phyloP scores from a whole-genome alignment of 2,113 vertebrate species.

The Marmota monax region DNA sequence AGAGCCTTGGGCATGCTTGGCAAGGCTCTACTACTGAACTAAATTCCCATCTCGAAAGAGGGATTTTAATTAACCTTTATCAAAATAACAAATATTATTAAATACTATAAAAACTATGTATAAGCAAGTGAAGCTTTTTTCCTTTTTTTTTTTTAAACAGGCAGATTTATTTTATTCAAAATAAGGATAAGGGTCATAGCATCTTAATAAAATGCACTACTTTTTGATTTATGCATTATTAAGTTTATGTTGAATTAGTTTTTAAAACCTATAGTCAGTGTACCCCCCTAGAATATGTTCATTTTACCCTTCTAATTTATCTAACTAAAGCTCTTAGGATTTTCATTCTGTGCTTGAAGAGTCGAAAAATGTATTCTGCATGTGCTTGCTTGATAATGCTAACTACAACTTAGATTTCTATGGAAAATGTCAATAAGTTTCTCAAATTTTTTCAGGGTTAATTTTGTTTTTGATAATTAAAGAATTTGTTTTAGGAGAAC shows the following conservation, averaged over 20 bases:
- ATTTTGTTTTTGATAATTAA: conserved; percentile 57
- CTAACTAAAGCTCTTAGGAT: conserved; percentile 22
- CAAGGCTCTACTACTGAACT: neutral
- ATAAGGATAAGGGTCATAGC: neutral
- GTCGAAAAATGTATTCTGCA: neutral
- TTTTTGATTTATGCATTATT: neutral
- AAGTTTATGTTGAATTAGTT: conserved; percentile 49
- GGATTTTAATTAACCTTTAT: conserved; percentile 4
- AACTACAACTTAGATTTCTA: neutral
- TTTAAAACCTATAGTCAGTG: neutral
- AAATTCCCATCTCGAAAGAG: neutral
- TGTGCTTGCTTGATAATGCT: conserved; percentile 15
- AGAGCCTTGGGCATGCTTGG: too few species aligned
- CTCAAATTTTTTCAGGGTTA: conserved; percentile 45
- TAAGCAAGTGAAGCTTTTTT: neutral
- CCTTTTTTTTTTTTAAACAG: neutral
- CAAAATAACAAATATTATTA: conserved; percentile 3
- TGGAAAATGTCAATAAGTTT: neutral
- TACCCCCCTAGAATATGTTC: neutral
- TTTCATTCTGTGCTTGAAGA: conserved; percentile 38
- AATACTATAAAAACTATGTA: neutral
- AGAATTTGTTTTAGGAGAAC: conserved; percentile 1
- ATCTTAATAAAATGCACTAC: neutral
- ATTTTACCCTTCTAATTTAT: conserved; percentile 16
- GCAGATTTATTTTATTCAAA: conserved; percentile 44